Conservation (phyloP, 2,888 invertebrate species). For the Napeogenes inachia region DNA sequence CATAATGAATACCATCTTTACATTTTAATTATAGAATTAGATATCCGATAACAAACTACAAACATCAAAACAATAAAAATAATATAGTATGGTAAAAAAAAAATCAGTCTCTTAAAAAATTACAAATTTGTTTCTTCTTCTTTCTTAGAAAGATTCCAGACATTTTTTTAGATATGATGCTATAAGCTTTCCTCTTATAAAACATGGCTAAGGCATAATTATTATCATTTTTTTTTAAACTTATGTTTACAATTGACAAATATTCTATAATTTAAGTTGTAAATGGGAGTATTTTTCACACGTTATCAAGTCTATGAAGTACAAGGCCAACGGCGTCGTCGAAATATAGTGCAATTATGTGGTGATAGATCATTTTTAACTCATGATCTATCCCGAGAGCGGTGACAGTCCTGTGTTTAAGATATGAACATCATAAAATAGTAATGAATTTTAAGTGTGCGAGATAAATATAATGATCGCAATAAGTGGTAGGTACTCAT, state of each 20-base stretch:
- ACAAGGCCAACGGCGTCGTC: neutral
- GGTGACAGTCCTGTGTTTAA: neutral
- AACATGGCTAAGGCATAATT: too few species aligned
- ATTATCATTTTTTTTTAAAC: neutral
- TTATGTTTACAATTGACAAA: neutral
- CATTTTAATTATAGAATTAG: too few species aligned
- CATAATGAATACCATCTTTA: too few species aligned
- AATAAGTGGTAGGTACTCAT: too few species aligned
- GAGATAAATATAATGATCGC: neutral
- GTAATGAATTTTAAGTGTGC: neutral
- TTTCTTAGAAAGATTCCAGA: too few species aligned
- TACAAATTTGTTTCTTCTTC: too few species aligned
- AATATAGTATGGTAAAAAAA: too few species aligned
- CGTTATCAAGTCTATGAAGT: neutral
- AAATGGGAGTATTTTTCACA: neutral
- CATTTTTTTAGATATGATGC: too few species aligned
- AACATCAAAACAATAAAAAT: too few species aligned
- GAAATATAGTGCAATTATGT: neutral
- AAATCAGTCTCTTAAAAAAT: too few species aligned
- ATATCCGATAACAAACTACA: too few species aligned
- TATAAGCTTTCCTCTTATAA: too few species aligned
- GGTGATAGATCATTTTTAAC: constrained; percentile 2
- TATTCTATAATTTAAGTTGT: neutral
- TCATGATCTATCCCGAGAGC: neutral
- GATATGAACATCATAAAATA: neutral